A percentile compares a stretch with the other conserved stretches of the same genome.
Conservation (phyloP, 1,140 invertebrate species). For the Cyclina sinensis region DNA sequence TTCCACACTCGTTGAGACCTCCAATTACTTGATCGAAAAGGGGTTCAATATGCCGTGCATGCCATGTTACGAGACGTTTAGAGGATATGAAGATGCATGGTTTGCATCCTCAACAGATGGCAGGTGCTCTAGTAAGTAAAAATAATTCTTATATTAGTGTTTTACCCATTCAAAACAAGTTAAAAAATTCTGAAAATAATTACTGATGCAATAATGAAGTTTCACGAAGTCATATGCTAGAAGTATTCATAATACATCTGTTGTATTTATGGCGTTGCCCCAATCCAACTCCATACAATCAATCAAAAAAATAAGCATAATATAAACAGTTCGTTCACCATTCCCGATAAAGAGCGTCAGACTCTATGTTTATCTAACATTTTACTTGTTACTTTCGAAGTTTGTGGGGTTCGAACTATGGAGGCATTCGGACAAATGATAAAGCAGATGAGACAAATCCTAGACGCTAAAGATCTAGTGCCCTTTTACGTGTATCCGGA, state of each 20-base stretch:
- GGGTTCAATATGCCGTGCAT: not conserved
- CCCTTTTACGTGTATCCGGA: slow-evolving; percentile 38
- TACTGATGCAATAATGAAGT: not conserved
- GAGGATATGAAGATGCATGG: not conserved
- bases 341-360: not conserved
- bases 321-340: not conserved
- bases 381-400: not conserved
- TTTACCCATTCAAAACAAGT: no score
- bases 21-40: not conserved
- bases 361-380: not conserved
- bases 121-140: not conserved
- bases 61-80: not conserved
- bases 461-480: not conserved
- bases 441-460: slow-evolving; percentile 10
- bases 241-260: not conserved
- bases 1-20: not conserved
- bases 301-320: not conserved
- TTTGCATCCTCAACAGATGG: not conserved
- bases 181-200: no score
- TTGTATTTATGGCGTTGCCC: not conserved
- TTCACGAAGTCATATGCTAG: not conserved
- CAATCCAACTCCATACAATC: not conserved
- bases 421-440: not conserved
- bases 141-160: no score
- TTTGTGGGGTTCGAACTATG: slow-evolving; percentile 10